Evolutionary conservation across 2,888 invertebrate species (phyloP).

Genomic region (Sphaerolaimus hirsutus): DNA sequence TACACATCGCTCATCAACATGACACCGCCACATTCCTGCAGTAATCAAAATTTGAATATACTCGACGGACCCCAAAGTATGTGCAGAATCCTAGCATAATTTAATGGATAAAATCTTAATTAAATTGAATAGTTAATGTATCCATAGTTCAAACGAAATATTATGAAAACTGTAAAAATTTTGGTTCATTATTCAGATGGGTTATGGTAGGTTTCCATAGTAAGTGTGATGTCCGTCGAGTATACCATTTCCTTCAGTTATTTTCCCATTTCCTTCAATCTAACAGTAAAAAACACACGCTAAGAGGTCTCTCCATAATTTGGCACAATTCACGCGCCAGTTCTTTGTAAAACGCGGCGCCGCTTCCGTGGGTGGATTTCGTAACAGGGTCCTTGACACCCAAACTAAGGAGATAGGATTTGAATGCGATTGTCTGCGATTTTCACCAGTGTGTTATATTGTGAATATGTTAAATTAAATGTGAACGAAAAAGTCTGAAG

Average conservation of each 20-base stretch:
- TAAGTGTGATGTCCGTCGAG: too few species aligned
- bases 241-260: too few species aligned
- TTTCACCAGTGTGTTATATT: background rate
- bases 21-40: slow-evolving; percentile 67
- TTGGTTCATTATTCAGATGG: too few species aligned
- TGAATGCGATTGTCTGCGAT: slow-evolving; percentile 61
- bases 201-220: too few species aligned
- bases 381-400: slow-evolving; percentile 96
- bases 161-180: too few species aligned
- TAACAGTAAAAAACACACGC: too few species aligned
- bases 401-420: slow-evolving; percentile 76
- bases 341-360: slow-evolving; percentile 53
- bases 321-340: slow-evolving; percentile 61
- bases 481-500: background rate
- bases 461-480: background rate
- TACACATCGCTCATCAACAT: slow-evolving; percentile 88
- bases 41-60: slow-evolving; percentile 3
- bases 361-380: slow-evolving; percentile 59
- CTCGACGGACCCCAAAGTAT: too few species aligned
- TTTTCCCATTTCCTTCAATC: too few species aligned
- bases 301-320: slow-evolving; percentile 53
- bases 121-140: too few species aligned
- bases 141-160: background rate
- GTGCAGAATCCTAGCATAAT: too few species aligned
- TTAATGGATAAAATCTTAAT: too few species aligned